Conservation (phyloP, 1,140 invertebrate genomes). For the Scaptomyza montana region DNA sequence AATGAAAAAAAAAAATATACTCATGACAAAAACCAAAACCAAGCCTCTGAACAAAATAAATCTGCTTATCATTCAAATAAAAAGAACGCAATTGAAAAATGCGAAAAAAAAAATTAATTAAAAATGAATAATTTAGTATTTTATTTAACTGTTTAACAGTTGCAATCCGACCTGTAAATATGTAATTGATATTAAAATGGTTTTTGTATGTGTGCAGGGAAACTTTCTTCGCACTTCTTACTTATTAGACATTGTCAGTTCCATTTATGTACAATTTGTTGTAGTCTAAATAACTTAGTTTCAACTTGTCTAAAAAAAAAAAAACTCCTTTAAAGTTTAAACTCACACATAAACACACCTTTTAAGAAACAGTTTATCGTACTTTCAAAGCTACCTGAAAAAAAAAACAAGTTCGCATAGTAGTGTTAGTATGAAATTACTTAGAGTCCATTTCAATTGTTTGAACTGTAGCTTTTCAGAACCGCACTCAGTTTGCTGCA, state of each 20-base stretch:
- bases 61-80: conserved; percentile 35
- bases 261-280: conserved; percentile 46
- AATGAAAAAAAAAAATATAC: conserved; percentile 23
- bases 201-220: conserved; percentile 53
- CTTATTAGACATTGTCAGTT: conserved; percentile 35
- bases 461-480: background rate
- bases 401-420: background rate
- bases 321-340: conserved; percentile 22
- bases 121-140: conserved; percentile 52
- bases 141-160: conserved; percentile 46
- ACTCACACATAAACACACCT: conserved; percentile 11
- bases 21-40: conserved; percentile 31
- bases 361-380: background rate
- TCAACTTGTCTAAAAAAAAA: conserved; percentile 27
- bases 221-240: conserved; percentile 35
- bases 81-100: conserved; percentile 35
- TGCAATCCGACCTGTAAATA: conserved; percentile 55
- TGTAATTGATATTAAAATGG: conserved; percentile 48
- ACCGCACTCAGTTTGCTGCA: no score
- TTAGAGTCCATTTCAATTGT: background rate
- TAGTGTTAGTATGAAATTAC: no score
- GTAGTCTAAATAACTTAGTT: conserved; percentile 47
- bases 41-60: background rate
- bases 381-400: no score
- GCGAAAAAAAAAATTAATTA: conserved; percentile 24